Conservation (phyloP, 2,888 invertebrate species). For the Drosophila neotestacea region DNA sequence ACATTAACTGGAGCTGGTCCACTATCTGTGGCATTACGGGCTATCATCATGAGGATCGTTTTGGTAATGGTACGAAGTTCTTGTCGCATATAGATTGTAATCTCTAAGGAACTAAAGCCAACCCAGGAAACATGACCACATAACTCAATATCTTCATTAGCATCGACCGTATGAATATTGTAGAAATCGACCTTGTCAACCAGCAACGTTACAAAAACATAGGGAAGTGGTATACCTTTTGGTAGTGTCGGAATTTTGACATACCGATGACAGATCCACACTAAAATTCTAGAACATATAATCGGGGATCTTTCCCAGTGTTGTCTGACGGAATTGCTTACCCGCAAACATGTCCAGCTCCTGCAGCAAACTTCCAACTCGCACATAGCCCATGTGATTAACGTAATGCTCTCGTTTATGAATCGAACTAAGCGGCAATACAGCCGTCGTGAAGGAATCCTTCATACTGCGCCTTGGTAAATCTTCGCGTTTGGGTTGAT, state of each 20-base stretch:
- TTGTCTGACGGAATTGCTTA: constrained; percentile 72
- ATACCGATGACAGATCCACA: constrained; percentile 90
- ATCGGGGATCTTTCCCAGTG: background rate
- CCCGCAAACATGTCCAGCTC: constrained; percentile 92
- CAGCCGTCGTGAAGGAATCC: constrained; percentile 88
- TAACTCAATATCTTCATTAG: constrained; percentile 88
- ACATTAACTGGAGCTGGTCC: constrained; percentile 87
- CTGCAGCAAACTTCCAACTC: constrained; percentile 90
- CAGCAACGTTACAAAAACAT: constrained; percentile 90
- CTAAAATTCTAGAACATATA: constrained; percentile 81
- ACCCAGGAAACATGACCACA: constrained; percentile 91
- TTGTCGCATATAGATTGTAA: constrained; percentile 89
- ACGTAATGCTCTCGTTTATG: constrained; percentile 88
- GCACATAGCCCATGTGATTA: constrained; percentile 87
- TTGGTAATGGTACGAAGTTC: constrained; percentile 86
- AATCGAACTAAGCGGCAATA: constrained; percentile 88
- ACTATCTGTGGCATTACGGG: constrained; percentile 88
- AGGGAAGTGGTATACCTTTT: constrained; percentile 86
- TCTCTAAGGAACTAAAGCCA: constrained; percentile 90
- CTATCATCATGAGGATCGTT: constrained; percentile 90
- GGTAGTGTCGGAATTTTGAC: constrained; percentile 87
- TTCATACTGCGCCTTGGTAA: constrained; percentile 88
- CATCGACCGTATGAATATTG: constrained; percentile 76
- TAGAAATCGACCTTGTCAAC: constrained; percentile 89
- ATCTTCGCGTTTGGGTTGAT: constrained; percentile 87